Percentiles rank a stretch among this genome's conserved stretches.
phyloP scores from a whole-genome alignment of 2,888 invertebrate genomes.

The Epiblema foenella region DNA sequence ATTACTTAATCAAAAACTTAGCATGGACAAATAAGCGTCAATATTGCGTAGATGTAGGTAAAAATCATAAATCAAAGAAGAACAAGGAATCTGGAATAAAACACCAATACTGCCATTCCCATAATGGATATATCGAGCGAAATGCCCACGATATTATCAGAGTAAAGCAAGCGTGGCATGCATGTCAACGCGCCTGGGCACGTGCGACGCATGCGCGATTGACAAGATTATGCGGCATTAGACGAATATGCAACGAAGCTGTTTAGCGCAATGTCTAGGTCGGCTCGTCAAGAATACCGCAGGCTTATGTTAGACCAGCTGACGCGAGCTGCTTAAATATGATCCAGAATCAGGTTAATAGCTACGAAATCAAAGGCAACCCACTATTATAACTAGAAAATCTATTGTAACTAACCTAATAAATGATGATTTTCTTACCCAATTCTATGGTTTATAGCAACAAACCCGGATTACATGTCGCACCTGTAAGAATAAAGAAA shows the following conservation, averaged over 20 bases:
- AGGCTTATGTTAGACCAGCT: constrained; percentile 3
- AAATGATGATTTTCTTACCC: constrained; percentile 10
- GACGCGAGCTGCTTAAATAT: background rate
- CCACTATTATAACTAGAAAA: background rate
- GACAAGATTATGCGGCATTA: constrained; percentile 58
- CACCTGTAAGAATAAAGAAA: constrained; percentile 32
- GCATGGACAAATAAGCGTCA: background rate
- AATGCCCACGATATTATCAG: constrained; percentile 62
- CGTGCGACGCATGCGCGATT: constrained; percentile 62
- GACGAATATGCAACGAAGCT: constrained; percentile 58
- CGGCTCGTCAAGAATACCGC: constrained; percentile 43
- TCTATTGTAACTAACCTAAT: background rate
- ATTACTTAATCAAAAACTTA: background rate
- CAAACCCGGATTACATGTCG: background rate
- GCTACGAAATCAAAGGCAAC: background rate
- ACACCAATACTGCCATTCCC: constrained; percentile 30
- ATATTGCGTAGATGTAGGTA: background rate
- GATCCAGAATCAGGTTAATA: background rate
- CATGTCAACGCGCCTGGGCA: constrained; percentile 58
- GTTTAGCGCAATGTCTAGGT: constrained; percentile 49
- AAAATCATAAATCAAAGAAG: constrained; percentile 3
- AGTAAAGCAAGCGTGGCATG: constrained; percentile 59
- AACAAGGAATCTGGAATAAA: constrained; percentile 25
- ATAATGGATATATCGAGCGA: constrained; percentile 48
- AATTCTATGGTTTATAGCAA: background rate